Evolutionary conservation across 1,140 invertebrate species (phyloP).

Genomic region (Drosophila orena): DNA sequence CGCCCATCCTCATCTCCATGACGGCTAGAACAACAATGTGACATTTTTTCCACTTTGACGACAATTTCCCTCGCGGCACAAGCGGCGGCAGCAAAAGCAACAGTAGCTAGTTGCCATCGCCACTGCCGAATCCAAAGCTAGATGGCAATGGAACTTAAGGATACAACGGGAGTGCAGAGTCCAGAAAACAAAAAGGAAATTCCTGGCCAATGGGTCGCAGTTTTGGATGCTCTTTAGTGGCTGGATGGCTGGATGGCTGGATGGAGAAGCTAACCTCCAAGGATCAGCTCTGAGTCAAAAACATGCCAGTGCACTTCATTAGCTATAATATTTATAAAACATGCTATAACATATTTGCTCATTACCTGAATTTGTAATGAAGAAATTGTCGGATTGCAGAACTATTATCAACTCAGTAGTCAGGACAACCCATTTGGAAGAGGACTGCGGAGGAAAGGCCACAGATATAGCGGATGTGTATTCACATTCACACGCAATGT

Average conservation of each 20-base stretch:
- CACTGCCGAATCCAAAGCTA: conserved; percentile 26
- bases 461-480: conserved; percentile 30
- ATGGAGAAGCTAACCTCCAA: too few relatives aligned
- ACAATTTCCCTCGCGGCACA: conserved; percentile 80
- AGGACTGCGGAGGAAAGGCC: background rate
- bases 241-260: too few relatives aligned
- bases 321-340: too few relatives aligned
- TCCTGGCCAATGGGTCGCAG: background rate
- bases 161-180: conserved; percentile 45
- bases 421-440: background rate
- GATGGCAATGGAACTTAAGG: conserved; percentile 48
- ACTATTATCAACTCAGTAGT: background rate
- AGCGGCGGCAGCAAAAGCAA: conserved; percentile 52
- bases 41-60: conserved; percentile 80
- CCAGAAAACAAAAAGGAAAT: conserved; percentile 8
- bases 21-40: conserved; percentile 76
- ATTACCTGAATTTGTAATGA: too few relatives aligned
- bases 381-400: too few relatives aligned
- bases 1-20: conserved; percentile 34
- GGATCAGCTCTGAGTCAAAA: too few relatives aligned
- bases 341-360: too few relatives aligned
- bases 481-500: conserved; percentile 23
- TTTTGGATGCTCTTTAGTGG: too few relatives aligned
- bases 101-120: conserved; percentile 22
- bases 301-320: too few relatives aligned